Evolutionary conservation across 2,113 vertebrate genomes (phyloP), one percentile per base, ranked within the genome.

Genomic region (Varanus komodoensis): DNA sequence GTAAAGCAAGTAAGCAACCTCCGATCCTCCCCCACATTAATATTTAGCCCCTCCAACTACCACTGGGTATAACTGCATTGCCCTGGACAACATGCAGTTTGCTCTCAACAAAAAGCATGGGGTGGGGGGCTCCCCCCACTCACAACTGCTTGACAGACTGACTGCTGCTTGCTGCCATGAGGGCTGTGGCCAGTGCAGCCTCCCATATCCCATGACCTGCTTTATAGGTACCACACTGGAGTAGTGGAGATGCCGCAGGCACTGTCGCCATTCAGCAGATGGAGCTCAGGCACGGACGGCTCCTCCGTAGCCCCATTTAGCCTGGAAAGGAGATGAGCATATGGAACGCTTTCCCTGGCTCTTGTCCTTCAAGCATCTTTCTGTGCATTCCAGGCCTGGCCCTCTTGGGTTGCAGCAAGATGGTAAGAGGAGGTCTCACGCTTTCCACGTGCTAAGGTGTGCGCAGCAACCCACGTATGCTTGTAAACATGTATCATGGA

Each of bases 241-340:
- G 52, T 17, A 25, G 11, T 75, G 54, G 69, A 75, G 75, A 44
- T 54, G 83, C 79, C 75, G 23, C 83, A 71, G 75, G 64, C 83
- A 80, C 50, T 14, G 48, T 54, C 17, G 34, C 23, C 64, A 57
- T 50, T 71, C 83, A 44, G 75, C 89, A 86, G 83, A 86, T 79
- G 89, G 89, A 80, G 83, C 75, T 80, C 69, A 83, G 61, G 52
- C 38, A 83, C 34, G 3, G 75, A 80, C 67, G 29, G 64, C n/a
- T 69, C 75, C 75, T 80, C 68, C 6, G 0, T 61, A 44, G 50
- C n/a, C 83, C 44, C 61, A 54, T 68, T 89, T 85, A 86, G 74
- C 27, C 15, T 44, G 61, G 64, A 86, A 64, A 79, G 1, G 44
- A 71, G 71, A 79, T 8, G 34, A 87, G n/a, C 68, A 77, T 21